These are phyloP conservation scores for Heterodera carotae DNA, from an alignment of 1,140 invertebrate genomes.

Conservation along the genomic window DNA sequence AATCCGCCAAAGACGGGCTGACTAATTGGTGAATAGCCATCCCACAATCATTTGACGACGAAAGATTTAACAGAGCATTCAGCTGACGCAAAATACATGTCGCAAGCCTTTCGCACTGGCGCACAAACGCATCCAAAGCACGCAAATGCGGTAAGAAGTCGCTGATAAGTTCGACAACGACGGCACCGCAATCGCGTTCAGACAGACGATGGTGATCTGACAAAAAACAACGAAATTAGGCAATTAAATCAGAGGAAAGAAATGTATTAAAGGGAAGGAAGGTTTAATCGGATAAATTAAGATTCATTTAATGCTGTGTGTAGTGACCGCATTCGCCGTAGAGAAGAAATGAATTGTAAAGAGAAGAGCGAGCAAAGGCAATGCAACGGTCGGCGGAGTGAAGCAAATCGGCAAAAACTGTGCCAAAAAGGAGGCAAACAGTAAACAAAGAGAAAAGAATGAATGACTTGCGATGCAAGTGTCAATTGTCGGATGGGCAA, in stretches of 20 bases:
- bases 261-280: no score
- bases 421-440: not conserved
- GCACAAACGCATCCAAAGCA: constrained; percentile 73
- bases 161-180: constrained; percentile 38
- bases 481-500: constrained; percentile 37
- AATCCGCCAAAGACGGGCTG: not conserved
- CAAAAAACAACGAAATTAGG: no score
- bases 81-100: constrained; percentile 74
- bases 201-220: constrained; percentile 25
- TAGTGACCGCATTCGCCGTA: constrained; percentile 45
- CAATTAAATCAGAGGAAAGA: no score
- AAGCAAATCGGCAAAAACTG: constrained; percentile 37
- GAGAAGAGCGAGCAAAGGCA: constrained; percentile 26
- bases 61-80: constrained; percentile 69
- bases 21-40: not conserved
- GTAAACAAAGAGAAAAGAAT: no score
- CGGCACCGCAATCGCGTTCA: constrained; percentile 18
- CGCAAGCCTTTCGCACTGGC: constrained; percentile 73
- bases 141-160: constrained; percentile 60
- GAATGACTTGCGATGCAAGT: constrained; percentile 10
- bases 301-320: no score
- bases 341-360: constrained; percentile 39
- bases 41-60: no score
- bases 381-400: constrained; percentile 41
- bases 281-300: no score